Evolutionary conservation across 2,797 vertebrate genomes (phyloP).

Genomic region (Hydrophis major): DNA sequence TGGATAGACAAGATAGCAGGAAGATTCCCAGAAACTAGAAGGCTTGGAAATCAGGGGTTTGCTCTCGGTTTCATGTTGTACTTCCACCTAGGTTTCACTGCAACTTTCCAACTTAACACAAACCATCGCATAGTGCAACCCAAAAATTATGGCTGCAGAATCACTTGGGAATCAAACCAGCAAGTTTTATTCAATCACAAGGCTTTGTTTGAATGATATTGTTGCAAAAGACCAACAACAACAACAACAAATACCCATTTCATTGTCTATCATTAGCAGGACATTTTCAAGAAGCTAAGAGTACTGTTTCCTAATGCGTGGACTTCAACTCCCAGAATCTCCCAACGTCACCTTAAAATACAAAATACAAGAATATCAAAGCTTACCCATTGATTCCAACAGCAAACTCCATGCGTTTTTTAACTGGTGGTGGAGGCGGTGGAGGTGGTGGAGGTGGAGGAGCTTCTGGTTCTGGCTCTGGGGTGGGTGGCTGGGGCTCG

Average conservation of each 20-base stretch:
- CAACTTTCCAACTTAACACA: not conserved
- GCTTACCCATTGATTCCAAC: conserved; percentile 87
- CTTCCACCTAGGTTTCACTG: not conserved
- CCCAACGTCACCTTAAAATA: not conserved
- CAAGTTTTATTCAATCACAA: not conserved
- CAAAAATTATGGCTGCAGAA: not conserved
- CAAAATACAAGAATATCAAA: not conserved
- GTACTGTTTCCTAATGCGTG: not conserved
- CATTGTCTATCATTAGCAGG: not conserved
- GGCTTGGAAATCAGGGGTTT: not conserved
- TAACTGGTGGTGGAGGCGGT: not conserved
- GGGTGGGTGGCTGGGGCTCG: not conserved
- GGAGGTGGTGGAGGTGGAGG: not conserved
- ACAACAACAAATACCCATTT: not conserved
- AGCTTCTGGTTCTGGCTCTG: not conserved
- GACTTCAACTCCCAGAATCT: not conserved
- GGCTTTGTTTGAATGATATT: not conserved
- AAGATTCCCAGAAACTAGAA: not conserved
- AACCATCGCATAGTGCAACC: not conserved
- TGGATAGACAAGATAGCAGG: not conserved
- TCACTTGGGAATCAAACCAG: not conserved
- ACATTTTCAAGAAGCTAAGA: not conserved
- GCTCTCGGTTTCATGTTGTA: not conserved
- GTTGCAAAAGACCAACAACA: not conserved
- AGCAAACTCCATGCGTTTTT: conserved; percentile 70